Base-by-base conservation (phyloP, 1,140 invertebrate genomes). In the Campoletis sonorensis region DNA sequence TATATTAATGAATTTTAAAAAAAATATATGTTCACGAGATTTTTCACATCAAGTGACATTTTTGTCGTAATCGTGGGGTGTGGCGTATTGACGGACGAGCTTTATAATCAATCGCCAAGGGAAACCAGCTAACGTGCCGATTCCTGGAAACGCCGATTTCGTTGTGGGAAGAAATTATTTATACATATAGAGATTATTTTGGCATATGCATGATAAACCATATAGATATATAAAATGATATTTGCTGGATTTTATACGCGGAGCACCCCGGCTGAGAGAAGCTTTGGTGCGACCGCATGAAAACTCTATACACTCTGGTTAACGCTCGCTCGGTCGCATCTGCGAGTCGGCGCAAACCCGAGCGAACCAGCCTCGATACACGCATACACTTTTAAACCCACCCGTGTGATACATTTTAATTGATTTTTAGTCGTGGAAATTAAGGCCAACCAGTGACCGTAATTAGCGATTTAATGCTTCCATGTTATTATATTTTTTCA, bases 341-440 rank as follows among this genome's bases (percentile, higher is more conserved):
- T 64, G 61, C 61, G 61, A 64, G 61, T 64, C 23, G 61, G 61
- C 61, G 61, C 61, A 64, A 64, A 64, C 61, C 54, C 5, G 54
- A 58, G 18, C 54, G 54, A 18, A 23, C 18, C 18, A 18, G 61
- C 51, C 18, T 18, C 16, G 16, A 26, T 23, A 26, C 61, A 64
- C 61, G 11, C 61, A 64, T 10, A 64, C 51, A 54, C 51, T n/a
- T 54, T n/a, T 16, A 27, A 15, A 23, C 61, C n/a, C 61, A 64
- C 4, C n/a, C 21, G 15, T 26, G 61, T 10, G 61, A 23, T 26
- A 8, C 8, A 26, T 64, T 64, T 8, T 64, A 64, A 64, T 64
- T 26, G 61, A 64, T 64, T 64, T 64, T 37, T 23, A 64, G 64
- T 79, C 16, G 54, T 67, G 37, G 40, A 37, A 33, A 79, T 67